Base-by-base conservation (phyloP, 2,888 invertebrate genomes). In the Cheilosia impressa region DNA sequence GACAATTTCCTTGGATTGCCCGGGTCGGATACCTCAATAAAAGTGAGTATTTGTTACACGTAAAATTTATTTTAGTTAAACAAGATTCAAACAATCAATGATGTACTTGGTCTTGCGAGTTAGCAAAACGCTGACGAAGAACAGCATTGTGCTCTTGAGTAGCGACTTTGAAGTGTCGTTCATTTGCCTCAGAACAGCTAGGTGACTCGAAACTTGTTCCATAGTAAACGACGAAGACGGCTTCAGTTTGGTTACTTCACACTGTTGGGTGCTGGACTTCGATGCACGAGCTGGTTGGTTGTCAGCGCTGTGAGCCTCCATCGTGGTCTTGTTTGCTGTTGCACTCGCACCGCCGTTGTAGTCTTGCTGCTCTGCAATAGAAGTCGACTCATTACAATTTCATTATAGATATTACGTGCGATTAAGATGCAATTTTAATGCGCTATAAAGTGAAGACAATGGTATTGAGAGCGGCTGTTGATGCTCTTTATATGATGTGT, bases 1-100 rank as follows among this genome's bases (percentile, higher is more conserved):
- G 93, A 24, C 93, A 94, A 87, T 94, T 93, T 88, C 94, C 94
- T 0, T 95, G 94, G 94, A 94, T 94, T 92, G 93, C 92, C 0
- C 91, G 92, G 10, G 89, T 92, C n/a, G 92, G 91, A 9, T 92
- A 92, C 79, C 88, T 90, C 2, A 92, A 92, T 78, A 90, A 87
- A 89, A 90, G 92, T 92, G 85, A 92, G 91, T 85, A 19, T 0
- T 31, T 41, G 15, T 19, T 4, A n/a, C 24, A 24, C 22, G n/a
- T 19, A 45, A 45, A 22, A 19, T 63, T 34, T 65, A 50, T 65
- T 41, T 52, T 3, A 27, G 13, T 43, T 43, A 34, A 7, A 52
- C 24, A 41, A 79, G 38, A 71, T 87, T 71, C 17, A 78, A 62
- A 53, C 38, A 43, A 41, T 60, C 88, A 63, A 91, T 88, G 62